These are phyloP conservation scores for Orbicella faveolata DNA, from an alignment of 64 coral and sea anemone genomes.

Conservation along the genomic window DNA sequence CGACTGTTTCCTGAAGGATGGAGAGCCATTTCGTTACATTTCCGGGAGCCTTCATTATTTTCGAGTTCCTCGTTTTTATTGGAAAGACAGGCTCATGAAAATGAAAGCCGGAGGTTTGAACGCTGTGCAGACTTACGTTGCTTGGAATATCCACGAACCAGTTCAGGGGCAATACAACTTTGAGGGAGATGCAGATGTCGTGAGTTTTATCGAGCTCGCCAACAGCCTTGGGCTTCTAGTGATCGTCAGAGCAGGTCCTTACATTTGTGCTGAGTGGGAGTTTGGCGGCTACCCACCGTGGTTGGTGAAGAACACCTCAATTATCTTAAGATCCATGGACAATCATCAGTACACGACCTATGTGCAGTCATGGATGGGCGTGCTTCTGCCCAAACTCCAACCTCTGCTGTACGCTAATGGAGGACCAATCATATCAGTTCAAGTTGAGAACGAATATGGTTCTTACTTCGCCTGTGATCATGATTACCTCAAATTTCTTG, in stretches of 20 bases:
- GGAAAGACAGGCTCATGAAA: conserved; percentile 84
- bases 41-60: conserved; percentile 77
- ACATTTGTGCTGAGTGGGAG: conserved; percentile 83
- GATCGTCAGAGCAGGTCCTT: conserved; percentile 69
- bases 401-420: conserved; percentile 82
- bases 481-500: conserved; percentile 51
- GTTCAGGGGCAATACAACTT: conserved; percentile 70
- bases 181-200: conserved; percentile 65
- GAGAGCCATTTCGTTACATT: conserved; percentile 83
- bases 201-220: conserved; percentile 59
- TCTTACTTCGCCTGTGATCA: conserved; percentile 58
- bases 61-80: conserved; percentile 72
- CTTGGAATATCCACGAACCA: conserved; percentile 75
- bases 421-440: conserved; percentile 82
- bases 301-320: conserved; percentile 80
- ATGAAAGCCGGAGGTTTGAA: conserved; percentile 71
- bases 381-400: conserved; percentile 69
- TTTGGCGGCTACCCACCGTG: conserved; percentile 84
- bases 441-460: conserved; percentile 65
- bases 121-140: conserved; percentile 73
- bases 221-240: conserved; percentile 65
- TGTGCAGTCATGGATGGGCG: conserved; percentile 71
- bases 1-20: conserved; percentile 82
- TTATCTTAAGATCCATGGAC: conserved; percentile 75
- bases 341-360: conserved; percentile 49